Evolutionary conservation across 1,140 invertebrate species (phyloP), one percentile per base, ranked within the genome.

Genomic region (Tetramorium alpestre): DNA sequence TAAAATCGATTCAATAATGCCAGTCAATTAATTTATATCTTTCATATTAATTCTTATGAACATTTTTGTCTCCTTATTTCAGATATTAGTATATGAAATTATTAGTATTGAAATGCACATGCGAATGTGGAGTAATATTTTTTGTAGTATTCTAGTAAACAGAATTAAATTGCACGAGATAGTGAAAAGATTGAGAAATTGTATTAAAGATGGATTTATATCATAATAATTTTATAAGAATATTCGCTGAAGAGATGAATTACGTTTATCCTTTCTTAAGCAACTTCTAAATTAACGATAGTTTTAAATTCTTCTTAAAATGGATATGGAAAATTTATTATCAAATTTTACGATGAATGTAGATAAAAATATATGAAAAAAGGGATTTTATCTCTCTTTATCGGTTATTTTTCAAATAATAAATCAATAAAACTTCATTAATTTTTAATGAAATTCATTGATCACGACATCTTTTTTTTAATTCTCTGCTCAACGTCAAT

Each of bases 1-100:
- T 18, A 13, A 47, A n/a, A 1, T 4, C n/a, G 18, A 3, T n/a
- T 60, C 4, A 41, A 11, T 18, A 72, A 47, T 58, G 16, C 11
- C 6, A 73, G 2, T 47, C 3, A 0, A 18, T 73, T 73, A 51
- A 18, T 85, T 51, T 76, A n/a, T 51, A 77, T 77, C n/a, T 58
- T 18, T 33, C 4, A n/a, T 80, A 80, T 33, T 51, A 22, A 77
- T 77, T 51, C 62, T 65, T 44, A 2, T 13, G 4, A 62, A 51
- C 1, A 7, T 51, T 47, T 89, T 86, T 88, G 49, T 86, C 58
- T 70, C 38, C 51, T 85, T 64, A 85, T 89, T 85, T 65, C 70
- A 65, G 56, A 41, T 51, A 38, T 65, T 38, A 87, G 56, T 87
- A 62, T 64, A 89, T 33, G 33, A 33, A 33, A 33, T 33, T 33